Base-by-base conservation (phyloP, 2,113 vertebrate species). In the Lates calcarifer region DNA sequence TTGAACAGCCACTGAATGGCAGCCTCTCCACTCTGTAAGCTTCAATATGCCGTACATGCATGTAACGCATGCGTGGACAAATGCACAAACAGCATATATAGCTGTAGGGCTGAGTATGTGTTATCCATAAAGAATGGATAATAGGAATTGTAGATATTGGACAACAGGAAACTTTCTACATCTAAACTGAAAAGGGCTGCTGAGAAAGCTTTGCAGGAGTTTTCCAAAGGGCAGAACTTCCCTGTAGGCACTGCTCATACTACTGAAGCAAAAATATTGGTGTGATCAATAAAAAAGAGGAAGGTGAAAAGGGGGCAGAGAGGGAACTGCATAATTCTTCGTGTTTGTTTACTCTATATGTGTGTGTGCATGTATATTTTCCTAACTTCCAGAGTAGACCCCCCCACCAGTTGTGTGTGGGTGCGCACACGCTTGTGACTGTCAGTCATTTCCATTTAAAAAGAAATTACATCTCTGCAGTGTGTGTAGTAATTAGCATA, bases 401-500 rank as follows among this genome's bases (percentile, higher is more conserved):
- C 14, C 9, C 14, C 17, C 3, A 4, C 24, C 55, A 18, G 18
- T 0, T 33, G 64, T 56, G 24, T 17, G 66, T 57, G 26, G 2
- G 13, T 72, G 79, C 9, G 24, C 18, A 65, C 18, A 24, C 69
- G 64, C 39, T 41, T 6, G 10, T 28, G 55, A 70, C 65, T 67
- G 43, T 5, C 7, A 61, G 45, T 82, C 58, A 43, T 71, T 82
- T 85, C 90, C 35, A 86, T 77, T 87, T 66, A 47, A 57, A 77
- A 43, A 61, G 6, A 65, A 87, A 91, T 81, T 71, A 55, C 13
- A 53, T 79, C 72, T 61, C 71, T 56, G 71, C 66, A 45, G 65
- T 10, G 24, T 72, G 56, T 43, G 57, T 70, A 14, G 31, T 53
- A 88, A 87, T 91, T 88, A 85, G 73, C 88, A 85, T 78, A 82